These are phyloP conservation scores for Bovichtus diacanthus DNA, from an alignment of 2,797 vertebrate genomes.

Conservation along the genomic window DNA sequence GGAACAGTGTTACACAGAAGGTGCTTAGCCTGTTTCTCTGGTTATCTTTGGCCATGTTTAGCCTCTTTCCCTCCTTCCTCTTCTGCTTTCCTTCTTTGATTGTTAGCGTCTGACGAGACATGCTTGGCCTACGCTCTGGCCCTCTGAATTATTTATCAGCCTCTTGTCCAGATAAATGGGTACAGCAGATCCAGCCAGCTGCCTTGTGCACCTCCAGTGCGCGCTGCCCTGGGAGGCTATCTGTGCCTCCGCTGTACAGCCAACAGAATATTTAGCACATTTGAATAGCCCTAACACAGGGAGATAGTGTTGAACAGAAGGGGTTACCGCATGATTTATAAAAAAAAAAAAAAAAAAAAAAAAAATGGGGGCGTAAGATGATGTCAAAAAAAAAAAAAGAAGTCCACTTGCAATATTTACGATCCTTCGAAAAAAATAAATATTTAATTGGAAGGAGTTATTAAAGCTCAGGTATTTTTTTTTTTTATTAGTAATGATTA, in stretches of 20 bases:
- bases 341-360: background rate
- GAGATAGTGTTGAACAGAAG: constrained; percentile 30
- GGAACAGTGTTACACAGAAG: constrained; percentile 46
- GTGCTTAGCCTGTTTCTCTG: constrained; percentile 61
- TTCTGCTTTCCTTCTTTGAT: constrained; percentile 64
- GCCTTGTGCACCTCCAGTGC: constrained; percentile 48
- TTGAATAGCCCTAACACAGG: constrained; percentile 29
- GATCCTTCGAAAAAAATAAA: background rate
- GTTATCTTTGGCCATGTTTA: constrained; percentile 61
- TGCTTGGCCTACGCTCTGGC: constrained; percentile 69
- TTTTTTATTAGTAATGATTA: constrained; percentile 16
- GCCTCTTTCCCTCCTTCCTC: constrained; percentile 12
- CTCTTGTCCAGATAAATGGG: constrained; percentile 82
- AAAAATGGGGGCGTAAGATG: constrained; percentile 47
- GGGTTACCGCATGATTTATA: background rate
- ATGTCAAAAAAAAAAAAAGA: constrained; percentile 48
- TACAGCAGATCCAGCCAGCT: constrained; percentile 73
- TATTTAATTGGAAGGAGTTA: constrained; percentile 7
- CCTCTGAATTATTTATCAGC: constrained; percentile 82
- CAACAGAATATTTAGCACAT: constrained; percentile 64
- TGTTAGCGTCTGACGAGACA: constrained; percentile 75
- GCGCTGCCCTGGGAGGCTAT: constrained; percentile 63
- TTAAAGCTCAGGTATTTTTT: constrained; percentile 13
- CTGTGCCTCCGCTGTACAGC: constrained; percentile 57
- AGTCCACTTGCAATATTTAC: constrained; percentile 38